Percentiles rank a stretch among this genome's conserved stretches.
These are phyloP conservation scores for Drosophila navojoa DNA, from an alignment of 1,140 invertebrate genomes.

Conservation along the genomic window DNA sequence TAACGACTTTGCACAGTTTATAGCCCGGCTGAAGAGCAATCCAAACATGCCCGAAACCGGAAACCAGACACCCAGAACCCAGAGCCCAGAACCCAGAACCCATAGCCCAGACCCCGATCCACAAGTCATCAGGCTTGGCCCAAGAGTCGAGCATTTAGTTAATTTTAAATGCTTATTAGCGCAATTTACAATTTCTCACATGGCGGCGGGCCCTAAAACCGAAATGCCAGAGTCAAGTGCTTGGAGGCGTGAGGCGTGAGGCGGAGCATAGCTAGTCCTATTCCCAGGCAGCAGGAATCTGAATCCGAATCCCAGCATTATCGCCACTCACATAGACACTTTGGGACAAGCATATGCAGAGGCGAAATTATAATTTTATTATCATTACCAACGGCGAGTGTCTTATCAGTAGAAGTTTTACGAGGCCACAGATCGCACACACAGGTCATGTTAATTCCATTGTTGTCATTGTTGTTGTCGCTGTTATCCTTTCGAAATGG, in stretches of 20 bases:
- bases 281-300: background rate
- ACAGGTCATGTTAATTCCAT: constrained; percentile 49
- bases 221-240: constrained; percentile 21
- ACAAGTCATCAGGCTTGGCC: constrained; percentile 65
- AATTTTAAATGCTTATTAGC: constrained; percentile 82
- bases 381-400: constrained; percentile 75
- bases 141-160: constrained; percentile 74
- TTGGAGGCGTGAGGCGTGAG: constrained; percentile 3
- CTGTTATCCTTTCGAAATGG: constrained; percentile 74
- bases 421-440: constrained; percentile 70
- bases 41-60: background rate
- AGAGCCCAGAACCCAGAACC: background rate
- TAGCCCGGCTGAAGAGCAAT: constrained; percentile 20
- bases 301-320: constrained; percentile 14
- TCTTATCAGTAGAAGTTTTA: constrained; percentile 76
- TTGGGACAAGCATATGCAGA: constrained; percentile 54
- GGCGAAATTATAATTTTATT: constrained; percentile 83
- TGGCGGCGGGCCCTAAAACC: constrained; percentile 32
- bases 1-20: constrained; percentile 53
- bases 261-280: too few species aligned
- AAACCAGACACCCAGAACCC: background rate
- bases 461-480: constrained; percentile 34
- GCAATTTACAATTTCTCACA: constrained; percentile 64
- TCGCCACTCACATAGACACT: constrained; percentile 25
- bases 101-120: too few species aligned